Percentiles rank a stretch among this genome's conserved stretches.
These are phyloP conservation scores for Hydroisotoma schaefferi DNA, from an alignment of 2,888 invertebrate genomes.

Conservation along the genomic window DNA sequence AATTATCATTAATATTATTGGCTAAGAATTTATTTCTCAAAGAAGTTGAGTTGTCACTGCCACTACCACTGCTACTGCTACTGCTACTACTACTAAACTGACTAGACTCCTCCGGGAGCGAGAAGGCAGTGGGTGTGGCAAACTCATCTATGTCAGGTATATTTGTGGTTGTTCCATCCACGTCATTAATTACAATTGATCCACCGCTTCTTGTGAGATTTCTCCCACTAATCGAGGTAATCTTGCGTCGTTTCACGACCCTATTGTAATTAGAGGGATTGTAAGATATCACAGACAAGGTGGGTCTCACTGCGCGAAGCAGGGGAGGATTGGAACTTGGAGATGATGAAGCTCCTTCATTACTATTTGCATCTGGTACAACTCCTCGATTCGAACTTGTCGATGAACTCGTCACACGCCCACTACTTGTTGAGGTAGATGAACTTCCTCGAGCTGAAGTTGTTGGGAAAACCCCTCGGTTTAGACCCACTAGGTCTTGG, in stretches of 20 bases:
- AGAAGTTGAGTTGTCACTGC: too few species aligned
- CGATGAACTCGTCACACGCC: background rate
- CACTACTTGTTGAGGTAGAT: too few species aligned
- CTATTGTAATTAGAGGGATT: conserved; percentile 40
- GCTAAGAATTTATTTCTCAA: too few species aligned
- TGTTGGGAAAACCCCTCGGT: too few species aligned
- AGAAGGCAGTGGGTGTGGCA: conserved; percentile 17
- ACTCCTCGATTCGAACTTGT: background rate
- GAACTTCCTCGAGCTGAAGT: too few species aligned
- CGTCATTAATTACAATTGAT: background rate
- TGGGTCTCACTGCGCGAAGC: conserved; percentile 25
- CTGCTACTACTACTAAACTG: conserved; percentile 12
- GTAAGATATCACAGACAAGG: conserved; percentile 39
- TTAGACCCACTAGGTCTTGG: too few species aligned
- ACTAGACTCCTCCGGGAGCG: conserved; percentile 20
- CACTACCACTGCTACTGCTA: too few species aligned
- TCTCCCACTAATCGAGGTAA: conserved; percentile 16
- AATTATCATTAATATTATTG: too few species aligned
- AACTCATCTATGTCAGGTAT: conserved; percentile 1
- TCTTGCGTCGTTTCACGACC: conserved; percentile 39
- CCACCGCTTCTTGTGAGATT: conserved; percentile 1
- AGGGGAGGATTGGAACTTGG: background rate
- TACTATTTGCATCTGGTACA: background rate
- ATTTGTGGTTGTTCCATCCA: conserved; percentile 7
- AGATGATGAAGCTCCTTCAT: background rate